Percentiles rank a stretch among this genome's conserved stretches.
phyloP scores from a whole-genome alignment of 2,888 invertebrate genomes.

The Iphiclides podalirius region DNA sequence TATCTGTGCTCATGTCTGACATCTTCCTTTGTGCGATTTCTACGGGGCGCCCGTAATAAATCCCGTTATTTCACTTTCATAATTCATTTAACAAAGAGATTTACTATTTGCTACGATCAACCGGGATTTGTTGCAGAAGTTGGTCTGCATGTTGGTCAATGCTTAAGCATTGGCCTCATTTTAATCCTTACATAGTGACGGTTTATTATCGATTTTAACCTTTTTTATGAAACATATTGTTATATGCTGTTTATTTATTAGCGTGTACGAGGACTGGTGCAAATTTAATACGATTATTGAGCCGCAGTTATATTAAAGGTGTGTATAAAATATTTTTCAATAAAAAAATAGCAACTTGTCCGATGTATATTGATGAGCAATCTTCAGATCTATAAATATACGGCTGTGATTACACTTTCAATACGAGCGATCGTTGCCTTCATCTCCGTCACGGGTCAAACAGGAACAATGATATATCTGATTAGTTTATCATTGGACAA shows the following conservation, averaged over 20 bases:
- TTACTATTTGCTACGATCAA: constrained; percentile 57
- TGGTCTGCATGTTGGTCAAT: constrained; percentile 44
- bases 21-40: constrained; percentile 65
- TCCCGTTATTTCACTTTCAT: constrained; percentile 76
- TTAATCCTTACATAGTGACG: constrained; percentile 52
- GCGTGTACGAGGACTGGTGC: constrained; percentile 56
- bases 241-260: constrained; percentile 71
- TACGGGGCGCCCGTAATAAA: constrained; percentile 64
- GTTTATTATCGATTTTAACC: constrained; percentile 71
- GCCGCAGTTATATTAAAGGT: constrained; percentile 70
- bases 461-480: constrained; percentile 5
- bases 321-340: constrained; percentile 37
- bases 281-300: constrained; percentile 63
- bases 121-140: constrained; percentile 41
- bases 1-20: constrained; percentile 41
- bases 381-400: constrained; percentile 17
- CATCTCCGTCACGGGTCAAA: constrained; percentile 1
- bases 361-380: constrained; percentile 3
- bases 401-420: constrained; percentile 6
- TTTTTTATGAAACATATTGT: constrained; percentile 56
- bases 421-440: constrained; percentile 9
- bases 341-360: constrained; percentile 3
- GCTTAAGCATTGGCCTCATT: constrained; percentile 45
- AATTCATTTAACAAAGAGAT: constrained; percentile 70
- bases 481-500: background rate